Base-by-base conservation (phyloP, 1,140 invertebrate genomes). In the Homarus americanus region DNA sequence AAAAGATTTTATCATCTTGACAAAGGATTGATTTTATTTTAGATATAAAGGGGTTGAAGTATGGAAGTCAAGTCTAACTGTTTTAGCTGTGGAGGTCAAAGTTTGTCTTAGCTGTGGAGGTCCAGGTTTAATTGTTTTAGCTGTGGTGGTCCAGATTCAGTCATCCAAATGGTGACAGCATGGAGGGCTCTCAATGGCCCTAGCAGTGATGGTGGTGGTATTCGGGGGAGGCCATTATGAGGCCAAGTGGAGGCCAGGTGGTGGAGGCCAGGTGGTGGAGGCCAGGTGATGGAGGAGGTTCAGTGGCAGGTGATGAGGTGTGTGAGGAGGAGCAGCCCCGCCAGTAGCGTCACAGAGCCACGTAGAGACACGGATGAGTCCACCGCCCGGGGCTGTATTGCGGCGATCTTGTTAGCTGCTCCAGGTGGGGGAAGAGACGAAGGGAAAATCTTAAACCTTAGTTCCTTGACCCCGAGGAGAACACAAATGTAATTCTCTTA, bases 401-500 rank as follows among this genome's bases (percentile, higher is more conserved):
- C 79, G 15, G 79, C 79, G 49, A 82, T 82, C 44, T 82, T 53
- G 41, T 82, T 82, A 4, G 32, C 79, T 82, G 79, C 63, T 58
- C 73, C 73, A 76, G 15, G 15, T 24, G 5, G 40, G 36, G 9
- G 7, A 12, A 9, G 78, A 44, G 17, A 58, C 20, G 38, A 53
- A 44, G 17, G 63, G 10, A 63, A 36, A 4, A 80, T 34, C 49
- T 32, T 79, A 79, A 49, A 44, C 49, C 2, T 53, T 28, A 28
- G 10, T 53, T 28, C 53, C 28, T 34, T 15, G 24, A 24, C 38
- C 15, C 12, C 24, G 53, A 24, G 20, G 20, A 4, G 5, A 20
- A 20, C 12, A 58, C 12, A 58, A 20, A 20, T 20, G 2, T 58
- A 15, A 20, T 58, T 58, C 20, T 58, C 5, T 20, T 58, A 15